Evolutionary conservation across 2,888 invertebrate species (phyloP).

Genomic region (Hirtodrosophila confusa): DNA sequence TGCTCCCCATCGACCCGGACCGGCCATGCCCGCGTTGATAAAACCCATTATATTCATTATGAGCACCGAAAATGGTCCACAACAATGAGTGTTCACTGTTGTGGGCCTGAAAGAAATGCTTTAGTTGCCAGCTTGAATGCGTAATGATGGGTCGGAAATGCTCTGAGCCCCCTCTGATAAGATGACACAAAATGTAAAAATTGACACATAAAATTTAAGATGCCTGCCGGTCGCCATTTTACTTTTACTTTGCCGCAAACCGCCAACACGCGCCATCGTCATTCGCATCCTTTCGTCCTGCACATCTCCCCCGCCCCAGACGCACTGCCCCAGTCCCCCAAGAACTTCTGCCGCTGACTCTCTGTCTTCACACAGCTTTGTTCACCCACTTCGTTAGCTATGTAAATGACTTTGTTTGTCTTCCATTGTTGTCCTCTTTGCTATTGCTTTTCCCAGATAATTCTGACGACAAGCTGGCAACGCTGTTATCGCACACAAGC

Average conservation of each 20-base stretch:
- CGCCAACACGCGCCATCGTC: constrained; percentile 62
- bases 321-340: neutral
- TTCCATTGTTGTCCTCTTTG: constrained; percentile 53
- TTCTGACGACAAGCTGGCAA: constrained; percentile 72
- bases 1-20: constrained; percentile 23
- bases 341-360: neutral
- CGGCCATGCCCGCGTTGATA: constrained; percentile 29
- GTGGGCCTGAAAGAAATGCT: constrained; percentile 40
- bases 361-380: constrained; percentile 29
- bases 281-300: constrained; percentile 14
- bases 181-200: constrained; percentile 61
- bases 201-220: constrained; percentile 70
- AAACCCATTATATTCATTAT: constrained; percentile 56
- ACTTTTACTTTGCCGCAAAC: constrained; percentile 52
- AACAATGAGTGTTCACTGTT: constrained; percentile 40
- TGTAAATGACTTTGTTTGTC: constrained; percentile 78
- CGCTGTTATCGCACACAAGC: constrained; percentile 49
- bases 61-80: constrained; percentile 34
- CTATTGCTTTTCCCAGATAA: constrained; percentile 46
- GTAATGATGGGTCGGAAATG: constrained; percentile 33
- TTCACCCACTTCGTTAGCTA: constrained; percentile 76
- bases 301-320: neutral
- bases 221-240: constrained; percentile 63
- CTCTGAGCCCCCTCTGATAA: constrained; percentile 36
- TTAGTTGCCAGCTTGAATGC: constrained; percentile 58